Evolutionary conservation across 2,888 invertebrate species (phyloP), one percentile per base, ranked within the genome.

Genomic region (Tethea ocularis): DNA sequence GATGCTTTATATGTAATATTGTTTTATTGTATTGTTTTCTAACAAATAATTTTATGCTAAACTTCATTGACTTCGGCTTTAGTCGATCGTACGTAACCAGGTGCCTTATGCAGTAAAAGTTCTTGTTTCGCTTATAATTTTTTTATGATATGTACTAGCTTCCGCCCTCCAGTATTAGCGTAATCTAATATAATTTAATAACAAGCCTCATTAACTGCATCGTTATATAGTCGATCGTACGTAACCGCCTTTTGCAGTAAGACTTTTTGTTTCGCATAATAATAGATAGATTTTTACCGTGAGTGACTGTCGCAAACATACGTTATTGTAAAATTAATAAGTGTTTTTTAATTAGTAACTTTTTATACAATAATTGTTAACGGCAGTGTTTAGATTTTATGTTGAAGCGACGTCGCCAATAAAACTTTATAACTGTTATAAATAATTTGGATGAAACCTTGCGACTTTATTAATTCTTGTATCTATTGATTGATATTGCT

Each of bases 401-500:
- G 6, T 41, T 7, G 6, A 17, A 41, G 17, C 41, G n/a, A 10
- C 41, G n/a, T 17, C n/a, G 17, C 7, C 7, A 7, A 46, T 46
- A 20, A 46, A 57, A 8, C 52, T 36, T 52, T 61, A 64, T 59
- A 57, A 62, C 57, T 38, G 38, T 41, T 51, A 58, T 63, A 60
- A 66, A 60, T 61, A 46, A 59, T 56, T 52, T 56, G 41, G 52
- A 57, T 33, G 54, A 63, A 72, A 76, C 74, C 77, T 81, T 80
- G 79, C 69, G 64, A 65, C 68, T 77, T 67, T 68, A 60, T 65
- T 69, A 76, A 72, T 61, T 73, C 67, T 69, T 64, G 67, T 62
- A 67, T 68, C 53, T 67, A 66, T 71, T 77, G 74, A 80, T 80
- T 77, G 72, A 77, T 78, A 75, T 82, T 82, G 71, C 77, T 63